Percentiles rank a stretch among this genome's conserved stretches.
Evolutionary conservation across 2,888 invertebrate genomes (phyloP).

Genomic region (Cantharis rufa): DNA sequence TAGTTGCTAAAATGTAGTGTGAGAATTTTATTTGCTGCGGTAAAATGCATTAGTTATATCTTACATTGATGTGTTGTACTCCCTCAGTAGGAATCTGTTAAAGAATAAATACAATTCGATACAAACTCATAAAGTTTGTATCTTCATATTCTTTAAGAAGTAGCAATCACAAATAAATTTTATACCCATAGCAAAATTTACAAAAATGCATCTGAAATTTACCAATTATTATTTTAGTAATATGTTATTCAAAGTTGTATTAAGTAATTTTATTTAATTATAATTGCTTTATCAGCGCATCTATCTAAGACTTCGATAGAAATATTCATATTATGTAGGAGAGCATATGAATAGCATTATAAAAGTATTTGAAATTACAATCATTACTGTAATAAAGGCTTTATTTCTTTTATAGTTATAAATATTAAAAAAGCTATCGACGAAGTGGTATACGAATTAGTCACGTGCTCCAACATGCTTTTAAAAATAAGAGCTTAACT

Average conservation of each 20-base stretch:
- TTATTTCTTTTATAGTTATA: neutral
- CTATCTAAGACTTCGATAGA: neutral
- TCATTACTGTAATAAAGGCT: neutral
- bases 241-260: no score
- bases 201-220: neutral
- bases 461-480: neutral
- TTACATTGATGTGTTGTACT: neutral
- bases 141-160: no score
- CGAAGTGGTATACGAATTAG: neutral
- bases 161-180: no score
- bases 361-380: neutral
- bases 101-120: neutral
- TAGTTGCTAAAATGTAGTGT: constrained; percentile 36
- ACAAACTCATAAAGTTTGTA: no score
- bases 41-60: constrained; percentile 34
- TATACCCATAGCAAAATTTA: no score
- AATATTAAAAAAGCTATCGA: neutral
- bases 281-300: neutral
- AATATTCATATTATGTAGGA: no score
- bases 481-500: neutral
- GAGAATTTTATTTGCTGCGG: constrained; percentile 40
- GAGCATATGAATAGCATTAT: neutral
- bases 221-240: neutral
- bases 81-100: no score
- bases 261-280: no score